Conservation (phyloP, 2,797 vertebrate species). For the Sparidentex hasta region DNA sequence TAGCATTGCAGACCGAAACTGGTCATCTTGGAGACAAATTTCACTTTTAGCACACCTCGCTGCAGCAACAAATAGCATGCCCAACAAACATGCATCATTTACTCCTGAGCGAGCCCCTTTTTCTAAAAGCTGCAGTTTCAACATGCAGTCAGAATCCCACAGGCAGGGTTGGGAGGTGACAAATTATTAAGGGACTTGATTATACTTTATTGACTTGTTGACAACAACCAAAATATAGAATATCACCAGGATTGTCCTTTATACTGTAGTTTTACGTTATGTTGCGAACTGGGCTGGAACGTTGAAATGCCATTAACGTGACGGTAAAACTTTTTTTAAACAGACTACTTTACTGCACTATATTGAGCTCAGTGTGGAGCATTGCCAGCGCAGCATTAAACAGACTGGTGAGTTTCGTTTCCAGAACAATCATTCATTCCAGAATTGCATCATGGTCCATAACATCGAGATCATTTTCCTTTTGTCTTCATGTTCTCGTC, state of each 20-base stretch:
- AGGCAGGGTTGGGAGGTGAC: background rate
- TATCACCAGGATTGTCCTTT: slow-evolving; percentile 1
- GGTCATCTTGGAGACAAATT: no score
- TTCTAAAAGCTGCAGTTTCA: background rate
- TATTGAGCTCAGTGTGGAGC: background rate
- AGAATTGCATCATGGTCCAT: background rate
- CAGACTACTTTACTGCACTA: background rate
- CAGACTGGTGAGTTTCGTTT: background rate
- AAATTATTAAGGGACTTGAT: no score
- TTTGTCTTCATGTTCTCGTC: background rate
- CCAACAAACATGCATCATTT: background rate
- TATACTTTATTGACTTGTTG: background rate
- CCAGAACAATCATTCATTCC: background rate
- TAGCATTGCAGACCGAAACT: no score
- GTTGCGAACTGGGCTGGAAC: background rate
- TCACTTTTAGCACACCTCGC: no score
- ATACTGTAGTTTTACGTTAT: background rate
- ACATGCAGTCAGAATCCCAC: background rate
- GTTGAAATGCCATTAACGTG: background rate
- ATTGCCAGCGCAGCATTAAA: background rate
- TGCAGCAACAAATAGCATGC: background rate
- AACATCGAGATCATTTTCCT: background rate
- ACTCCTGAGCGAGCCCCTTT: background rate
- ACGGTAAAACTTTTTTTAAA: background rate
- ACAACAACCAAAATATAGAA: background rate